Percentiles rank a stretch among this genome's conserved stretches.
These are phyloP conservation scores for Drosophila anomelani DNA, from an alignment of 2,888 invertebrate species.

Conservation along the genomic window DNA sequence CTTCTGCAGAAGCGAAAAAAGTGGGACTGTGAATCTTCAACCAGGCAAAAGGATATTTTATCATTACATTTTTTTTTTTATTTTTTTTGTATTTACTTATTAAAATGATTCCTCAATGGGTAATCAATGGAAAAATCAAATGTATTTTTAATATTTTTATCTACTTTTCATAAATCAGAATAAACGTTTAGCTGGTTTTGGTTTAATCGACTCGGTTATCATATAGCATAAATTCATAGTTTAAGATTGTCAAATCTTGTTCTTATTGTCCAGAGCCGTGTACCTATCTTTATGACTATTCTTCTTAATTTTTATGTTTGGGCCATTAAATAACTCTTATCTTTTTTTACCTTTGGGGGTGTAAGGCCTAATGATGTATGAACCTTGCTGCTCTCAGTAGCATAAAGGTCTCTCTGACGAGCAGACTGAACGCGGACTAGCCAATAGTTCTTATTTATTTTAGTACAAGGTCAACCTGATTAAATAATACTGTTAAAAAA, in stretches of 20 bases:
- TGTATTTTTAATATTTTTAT: too few relatives aligned
- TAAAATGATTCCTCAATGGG: background rate
- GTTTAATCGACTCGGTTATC: slow-evolving; percentile 4
- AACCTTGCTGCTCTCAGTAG: background rate
- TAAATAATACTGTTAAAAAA: background rate
- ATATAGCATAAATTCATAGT: background rate
- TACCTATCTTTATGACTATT: slow-evolving; percentile 1
- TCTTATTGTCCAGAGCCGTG: background rate
- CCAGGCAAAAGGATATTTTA: background rate
- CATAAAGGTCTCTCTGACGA: background rate
- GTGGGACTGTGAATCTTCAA: slow-evolving; percentile 7
- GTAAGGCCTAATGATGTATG: background rate
- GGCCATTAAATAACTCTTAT: slow-evolving; percentile 8
- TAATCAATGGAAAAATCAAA: background rate
- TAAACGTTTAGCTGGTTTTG: too few relatives aligned
- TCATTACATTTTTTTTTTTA: background rate
- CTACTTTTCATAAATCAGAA: too few relatives aligned
- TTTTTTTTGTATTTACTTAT: background rate
- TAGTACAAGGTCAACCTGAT: background rate
- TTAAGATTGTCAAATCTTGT: background rate
- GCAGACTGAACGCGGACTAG: background rate
- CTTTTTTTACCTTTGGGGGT: background rate
- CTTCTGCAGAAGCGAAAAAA: background rate
- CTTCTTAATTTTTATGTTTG: background rate
- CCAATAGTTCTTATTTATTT: background rate